Evolutionary conservation across 2,888 invertebrate species (phyloP).

Genomic region (Eucriotettix oculatus): DNA sequence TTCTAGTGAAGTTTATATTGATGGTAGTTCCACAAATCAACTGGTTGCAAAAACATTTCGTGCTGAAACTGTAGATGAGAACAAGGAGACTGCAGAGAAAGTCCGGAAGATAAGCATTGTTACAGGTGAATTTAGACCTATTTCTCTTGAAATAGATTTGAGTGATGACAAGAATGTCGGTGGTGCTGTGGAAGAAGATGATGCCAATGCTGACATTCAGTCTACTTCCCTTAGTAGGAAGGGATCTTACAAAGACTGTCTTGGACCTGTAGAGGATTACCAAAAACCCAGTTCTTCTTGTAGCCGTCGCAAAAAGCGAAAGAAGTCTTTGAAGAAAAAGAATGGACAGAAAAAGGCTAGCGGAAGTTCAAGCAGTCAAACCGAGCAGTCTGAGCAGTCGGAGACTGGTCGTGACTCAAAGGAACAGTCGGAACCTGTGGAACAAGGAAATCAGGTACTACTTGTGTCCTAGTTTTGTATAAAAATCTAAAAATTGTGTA

Average conservation of each 20-base stretch:
- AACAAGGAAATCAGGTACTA: too few relatives aligned
- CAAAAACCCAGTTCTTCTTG: conserved; percentile 5
- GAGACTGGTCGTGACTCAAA: not conserved
- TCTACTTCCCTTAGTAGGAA: not conserved
- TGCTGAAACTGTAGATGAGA: conserved; percentile 34
- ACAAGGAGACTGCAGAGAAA: conserved; percentile 33
- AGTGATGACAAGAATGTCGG: conserved; percentile 4
- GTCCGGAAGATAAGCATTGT: conserved; percentile 42
- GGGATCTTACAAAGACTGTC: conserved; percentile 3
- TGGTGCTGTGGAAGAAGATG: conserved; percentile 17
- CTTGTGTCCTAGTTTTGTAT: too few relatives aligned
- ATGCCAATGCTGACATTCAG: not conserved
- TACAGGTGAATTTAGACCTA: conserved; percentile 45
- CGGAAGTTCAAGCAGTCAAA: conserved; percentile 18
- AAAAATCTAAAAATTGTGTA: too few relatives aligned
- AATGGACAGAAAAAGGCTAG: conserved; percentile 33
- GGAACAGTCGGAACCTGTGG: not conserved
- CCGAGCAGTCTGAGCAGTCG: conserved; percentile 17
- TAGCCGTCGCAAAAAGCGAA: conserved; percentile 64
- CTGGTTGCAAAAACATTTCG: conserved; percentile 31
- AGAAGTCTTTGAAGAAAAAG: conserved; percentile 68
- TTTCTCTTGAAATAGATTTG: conserved; percentile 17
- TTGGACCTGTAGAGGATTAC: not conserved
- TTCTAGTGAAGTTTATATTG: not conserved
- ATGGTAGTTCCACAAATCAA: not conserved